Evolutionary conservation across 1,140 invertebrate species (phyloP).

Genomic region (Nasonia vitripennis): DNA sequence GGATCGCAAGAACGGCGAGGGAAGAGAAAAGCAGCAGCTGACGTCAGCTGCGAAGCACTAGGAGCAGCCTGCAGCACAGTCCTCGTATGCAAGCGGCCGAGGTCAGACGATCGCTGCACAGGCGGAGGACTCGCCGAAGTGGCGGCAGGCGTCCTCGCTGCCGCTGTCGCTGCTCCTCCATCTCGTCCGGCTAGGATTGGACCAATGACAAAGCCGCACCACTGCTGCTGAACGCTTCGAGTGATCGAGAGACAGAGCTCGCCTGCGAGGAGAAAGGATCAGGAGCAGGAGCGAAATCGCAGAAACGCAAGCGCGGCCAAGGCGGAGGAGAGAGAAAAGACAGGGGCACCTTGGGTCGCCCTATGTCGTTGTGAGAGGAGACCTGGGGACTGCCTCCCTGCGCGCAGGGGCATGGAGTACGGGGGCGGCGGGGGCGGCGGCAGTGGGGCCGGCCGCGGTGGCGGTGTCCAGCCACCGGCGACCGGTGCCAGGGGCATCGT

Average conservation of each 20-base stretch:
- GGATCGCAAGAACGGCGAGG: neutral
- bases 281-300: neutral
- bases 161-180: slow-evolving; percentile 3
- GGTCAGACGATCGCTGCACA: slow-evolving; percentile 30
- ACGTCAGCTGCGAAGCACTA: slow-evolving; percentile 41
- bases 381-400: slow-evolving; percentile 63
- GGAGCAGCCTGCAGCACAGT: slow-evolving; percentile 31
- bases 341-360: slow-evolving; percentile 50
- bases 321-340: neutral
- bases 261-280: neutral
- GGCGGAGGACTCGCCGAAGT: slow-evolving; percentile 23
- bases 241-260: neutral
- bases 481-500: slow-evolving; percentile 65
- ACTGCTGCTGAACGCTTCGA: neutral
- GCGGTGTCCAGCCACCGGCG: slow-evolving; percentile 71
- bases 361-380: slow-evolving; percentile 41
- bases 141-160: neutral
- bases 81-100: slow-evolving; percentile 26
- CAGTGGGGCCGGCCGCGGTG: slow-evolving; percentile 68
- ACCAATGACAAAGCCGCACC: slow-evolving; percentile 32
- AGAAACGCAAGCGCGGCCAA: neutral
- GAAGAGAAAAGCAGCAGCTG: slow-evolving; percentile 9
- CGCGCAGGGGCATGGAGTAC: slow-evolving; percentile 67
- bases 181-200: slow-evolving; percentile 34
- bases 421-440: slow-evolving; percentile 69